phyloP scores from a whole-genome alignment of 2,888 invertebrate genomes.

The Atrina japonica region DNA sequence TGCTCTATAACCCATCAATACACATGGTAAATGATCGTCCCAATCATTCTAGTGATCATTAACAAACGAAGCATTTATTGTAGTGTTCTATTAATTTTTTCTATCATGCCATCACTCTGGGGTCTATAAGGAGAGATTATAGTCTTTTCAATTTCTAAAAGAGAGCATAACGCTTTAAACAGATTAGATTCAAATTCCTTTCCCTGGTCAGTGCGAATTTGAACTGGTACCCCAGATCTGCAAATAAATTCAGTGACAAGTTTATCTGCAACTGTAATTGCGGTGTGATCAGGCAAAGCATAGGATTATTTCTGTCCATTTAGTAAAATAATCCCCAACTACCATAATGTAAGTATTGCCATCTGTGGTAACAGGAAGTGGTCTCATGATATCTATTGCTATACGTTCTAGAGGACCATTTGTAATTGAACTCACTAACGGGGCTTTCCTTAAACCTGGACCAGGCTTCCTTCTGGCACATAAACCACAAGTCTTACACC shows the following conservation, averaged over 20 bases:
- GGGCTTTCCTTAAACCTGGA: slow-evolving; percentile 4
- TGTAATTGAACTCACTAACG: slow-evolving; percentile 19
- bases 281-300: slow-evolving; percentile 40
- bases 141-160: slow-evolving; percentile 27
- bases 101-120: too few relatives aligned
- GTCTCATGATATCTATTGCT: slow-evolving; percentile 31
- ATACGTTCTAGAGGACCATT: slow-evolving; percentile 19
- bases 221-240: slow-evolving; percentile 28
- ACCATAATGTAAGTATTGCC: slow-evolving; percentile 36
- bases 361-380: slow-evolving; percentile 1
- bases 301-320: slow-evolving; percentile 46
- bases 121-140: too few relatives aligned
- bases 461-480: slow-evolving; percentile 34
- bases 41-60: slow-evolving; percentile 12
- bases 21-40: neutral
- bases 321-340: slow-evolving; percentile 37
- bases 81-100: too few relatives aligned
- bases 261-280: slow-evolving; percentile 43
- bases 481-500: slow-evolving; percentile 15
- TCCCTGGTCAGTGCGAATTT: slow-evolving; percentile 33
- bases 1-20: neutral
- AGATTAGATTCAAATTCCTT: slow-evolving; percentile 29
- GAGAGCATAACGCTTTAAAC: slow-evolving; percentile 21
- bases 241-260: slow-evolving; percentile 38
- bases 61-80: slow-evolving; percentile 21